Evolutionary conservation across 2,888 invertebrate species (phyloP), one percentile per base, ranked within the genome.

Genomic region (Sicus ferrugineus): DNA sequence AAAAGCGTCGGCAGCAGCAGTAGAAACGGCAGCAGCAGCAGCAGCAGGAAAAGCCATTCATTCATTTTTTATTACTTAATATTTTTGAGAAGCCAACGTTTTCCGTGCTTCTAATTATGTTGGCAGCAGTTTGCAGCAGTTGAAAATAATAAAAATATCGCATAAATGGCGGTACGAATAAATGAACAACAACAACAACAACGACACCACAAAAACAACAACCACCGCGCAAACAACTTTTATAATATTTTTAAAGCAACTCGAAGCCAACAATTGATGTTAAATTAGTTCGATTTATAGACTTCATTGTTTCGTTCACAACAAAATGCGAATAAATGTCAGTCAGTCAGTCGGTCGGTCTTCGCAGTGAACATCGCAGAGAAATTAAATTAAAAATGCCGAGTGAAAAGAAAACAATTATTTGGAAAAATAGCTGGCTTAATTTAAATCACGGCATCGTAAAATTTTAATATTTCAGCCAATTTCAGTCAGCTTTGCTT

Each of bases 1-100:
- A 34, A 34, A 6, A 34, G 11, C 38, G 11, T 9, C 11, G 26
- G 14, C 54, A 54, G 28, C 28, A 28, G 23, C 50, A 52, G 23
- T 11, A 52, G 11, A 1, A 52, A 1, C 9, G 19, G 46, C 9
- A 46, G 23, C 19, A 52, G 23, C 16, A 54, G 1, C 14, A 54
- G 16, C 28, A 11, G 26, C 7, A 54, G 23, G 14, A 52, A 38
- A 38, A 38, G 38, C 34, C 2, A 38, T 38, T 19, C 5, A 28
- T 58, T 38, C 16, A 38, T 38, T 31, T 38, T 59, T 59, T 38
- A 59, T 59, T 23, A 59, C 59, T 59, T 38, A 59, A 59, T 59
- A 59, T 38, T 21, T 38, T 34, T 21, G 34, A 16, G 23, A 38
- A 38, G 7, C 23, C 26, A 23, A 54, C 26, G 52, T 21, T 23